Evolutionary conservation across 2,113 vertebrate genomes (phyloP), one percentile per base, ranked within the genome.

Genomic region (Orthonyx spaldingii): DNA sequence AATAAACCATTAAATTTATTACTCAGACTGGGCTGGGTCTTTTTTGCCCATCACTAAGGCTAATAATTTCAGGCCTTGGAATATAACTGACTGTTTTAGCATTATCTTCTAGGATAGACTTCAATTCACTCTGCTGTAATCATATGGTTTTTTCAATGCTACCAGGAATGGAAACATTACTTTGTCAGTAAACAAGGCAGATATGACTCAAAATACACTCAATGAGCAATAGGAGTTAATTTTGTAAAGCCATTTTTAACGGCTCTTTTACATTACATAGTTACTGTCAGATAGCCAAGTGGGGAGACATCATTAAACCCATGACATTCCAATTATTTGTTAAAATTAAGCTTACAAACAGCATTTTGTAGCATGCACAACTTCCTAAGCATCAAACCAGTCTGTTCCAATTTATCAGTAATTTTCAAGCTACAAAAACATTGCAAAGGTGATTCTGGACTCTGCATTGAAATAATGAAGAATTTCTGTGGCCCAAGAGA

Each of bases 301-400:
- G 92, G 90, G 93, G 90, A 96, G 90, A 94, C 72, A 96, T 93
- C 92, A 94, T 96, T 96, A 97, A 94, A 96, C 65, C 88, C 95
- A 90, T 92, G 96, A 96, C 96, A 96, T 95, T 95, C 92, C 94
- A 96, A 93, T 96, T 96, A 96, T 96, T 96, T 94, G 69, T 96
- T 94, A 93, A 96, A 97, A 96, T 95, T 95, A 94, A 94, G 94
- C 88, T 88, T 82, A 92, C 80, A 94, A 90, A 82, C 53, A 68
- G 8, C 76, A 89, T 85, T 94, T 92, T 89, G 76, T 76, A 84
- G 90, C 88, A 39, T 53, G 56, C n/a, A 75, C 37, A 92, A 90
- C 61, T 84, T 93, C 86, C 86, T 50, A 52, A 61, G 90, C 66
- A 93, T 33, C 61, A 90, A 84, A 89, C 17, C 1, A 0, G n/a